Percentiles rank a stretch among this genome's conserved stretches.
These are phyloP conservation scores for Microplitis deprimator DNA, from an alignment of 2,888 invertebrate genomes.

Conservation along the genomic window DNA sequence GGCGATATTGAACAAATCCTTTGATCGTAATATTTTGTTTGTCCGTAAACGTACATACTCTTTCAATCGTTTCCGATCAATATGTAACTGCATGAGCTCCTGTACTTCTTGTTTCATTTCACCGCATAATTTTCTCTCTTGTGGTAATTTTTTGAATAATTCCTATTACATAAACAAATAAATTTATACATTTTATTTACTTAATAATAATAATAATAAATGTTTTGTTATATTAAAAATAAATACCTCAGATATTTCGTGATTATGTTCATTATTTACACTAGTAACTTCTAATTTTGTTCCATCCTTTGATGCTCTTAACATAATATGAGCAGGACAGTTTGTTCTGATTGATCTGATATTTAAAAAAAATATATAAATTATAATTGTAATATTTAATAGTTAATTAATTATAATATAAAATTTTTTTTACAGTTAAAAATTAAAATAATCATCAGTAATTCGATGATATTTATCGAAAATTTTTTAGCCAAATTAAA, in stretches of 20 bases:
- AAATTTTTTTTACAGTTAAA: too few species aligned
- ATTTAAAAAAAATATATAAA: not conserved
- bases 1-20: slow-evolving; percentile 68
- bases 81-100: slow-evolving; percentile 66
- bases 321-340: slow-evolving; percentile 71
- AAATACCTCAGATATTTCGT: slow-evolving; percentile 69
- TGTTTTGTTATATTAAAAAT: slow-evolving; percentile 13
- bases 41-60: slow-evolving; percentile 67
- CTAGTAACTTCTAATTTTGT: slow-evolving; percentile 71
- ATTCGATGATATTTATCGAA: too few species aligned
- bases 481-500: too few species aligned
- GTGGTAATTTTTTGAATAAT: slow-evolving; percentile 67
- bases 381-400: too few species aligned
- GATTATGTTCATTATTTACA: slow-evolving; percentile 71
- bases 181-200: not conserved
- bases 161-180: slow-evolving; percentile 53
- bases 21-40: slow-evolving; percentile 66
- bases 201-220: not conserved
- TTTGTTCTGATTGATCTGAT: slow-evolving; percentile 68
- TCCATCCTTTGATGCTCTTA: slow-evolving; percentile 71
- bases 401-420: not conserved
- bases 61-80: slow-evolving; percentile 66
- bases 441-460: too few species aligned
- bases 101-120: slow-evolving; percentile 68
- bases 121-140: slow-evolving; percentile 68